These are phyloP conservation scores for Popillia japonica DNA, from an alignment of 1,140 invertebrate genomes.

Conservation along the genomic window DNA sequence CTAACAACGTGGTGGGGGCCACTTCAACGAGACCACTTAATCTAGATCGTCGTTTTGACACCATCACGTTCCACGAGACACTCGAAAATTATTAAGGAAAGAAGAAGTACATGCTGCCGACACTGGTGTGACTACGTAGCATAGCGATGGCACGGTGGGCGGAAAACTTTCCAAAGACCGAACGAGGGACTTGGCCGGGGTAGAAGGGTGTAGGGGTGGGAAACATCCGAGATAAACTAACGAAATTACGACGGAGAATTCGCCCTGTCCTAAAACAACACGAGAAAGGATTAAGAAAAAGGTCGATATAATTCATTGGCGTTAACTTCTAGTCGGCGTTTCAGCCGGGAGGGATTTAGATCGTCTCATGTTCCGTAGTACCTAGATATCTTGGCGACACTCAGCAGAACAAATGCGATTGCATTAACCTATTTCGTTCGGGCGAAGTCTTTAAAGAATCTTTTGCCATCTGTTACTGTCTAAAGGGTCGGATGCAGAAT, in stretches of 20 bases:
- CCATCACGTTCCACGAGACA: conserved; percentile 1
- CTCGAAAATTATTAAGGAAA: not conserved
- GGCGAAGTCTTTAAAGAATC: not conserved
- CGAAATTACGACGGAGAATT: not conserved
- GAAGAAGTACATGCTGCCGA: no score
- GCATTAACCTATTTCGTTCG: conserved; percentile 5
- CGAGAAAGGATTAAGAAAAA: conserved; percentile 9
- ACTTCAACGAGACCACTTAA: not conserved
- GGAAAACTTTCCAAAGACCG: not conserved
- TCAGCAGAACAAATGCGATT: conserved; percentile 11
- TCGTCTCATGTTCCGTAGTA: no score
- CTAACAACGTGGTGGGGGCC: not conserved
- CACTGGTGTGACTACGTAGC: not conserved
- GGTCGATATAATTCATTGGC: not conserved
- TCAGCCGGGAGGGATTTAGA: no score
- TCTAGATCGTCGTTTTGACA: conserved; percentile 6
- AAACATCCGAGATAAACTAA: not conserved
- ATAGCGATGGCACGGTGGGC: not conserved
- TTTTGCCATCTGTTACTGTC: not conserved
- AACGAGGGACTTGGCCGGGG: no score
- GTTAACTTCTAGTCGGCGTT: not conserved
- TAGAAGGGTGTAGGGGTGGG: not conserved
- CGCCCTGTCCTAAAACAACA: conserved; percentile 9
- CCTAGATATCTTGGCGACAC: not conserved
- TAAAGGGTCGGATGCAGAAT: no score